phyloP scores from a whole-genome alignment of 2,888 invertebrate species.

The Pyrrhia umbra region DNA sequence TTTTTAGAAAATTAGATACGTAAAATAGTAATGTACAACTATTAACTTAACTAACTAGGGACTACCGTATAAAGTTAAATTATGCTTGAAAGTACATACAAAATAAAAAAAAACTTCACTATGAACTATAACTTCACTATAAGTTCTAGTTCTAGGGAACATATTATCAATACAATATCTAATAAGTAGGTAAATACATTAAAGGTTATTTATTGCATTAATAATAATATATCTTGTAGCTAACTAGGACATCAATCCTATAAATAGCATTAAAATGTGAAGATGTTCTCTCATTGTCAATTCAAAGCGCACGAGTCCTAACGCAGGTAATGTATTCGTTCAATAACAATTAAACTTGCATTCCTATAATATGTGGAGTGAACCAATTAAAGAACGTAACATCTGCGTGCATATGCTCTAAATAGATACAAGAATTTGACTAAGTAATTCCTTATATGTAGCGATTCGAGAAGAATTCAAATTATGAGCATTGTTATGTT shows the following conservation, averaged over 20 bases:
- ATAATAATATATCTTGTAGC: not conserved
- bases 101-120: slow-evolving; percentile 3
- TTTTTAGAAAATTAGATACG: not conserved
- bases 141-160: no score
- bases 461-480: slow-evolving; percentile 11
- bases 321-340: slow-evolving; percentile 23
- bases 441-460: slow-evolving; percentile 14
- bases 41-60: no score
- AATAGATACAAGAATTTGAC: slow-evolving; percentile 18
- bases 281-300: slow-evolving; percentile 49
- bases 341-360: slow-evolving; percentile 32
- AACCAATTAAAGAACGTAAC: slow-evolving; percentile 26
- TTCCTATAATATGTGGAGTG: slow-evolving; percentile 26
- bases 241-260: slow-evolving; percentile 48
- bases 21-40: slow-evolving; percentile 2
- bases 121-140: no score
- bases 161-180: no score
- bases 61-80: no score
- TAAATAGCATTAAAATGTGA: slow-evolving; percentile 52
- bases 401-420: slow-evolving; percentile 33
- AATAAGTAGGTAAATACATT: not conserved
- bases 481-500: slow-evolving; percentile 2
- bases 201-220: slow-evolving; percentile 16
- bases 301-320: slow-evolving; percentile 44
- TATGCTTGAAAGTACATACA: not conserved